These are phyloP conservation scores for Oxytorus armatus DNA, from an alignment of 2,888 invertebrate genomes.

Conservation along the genomic window DNA sequence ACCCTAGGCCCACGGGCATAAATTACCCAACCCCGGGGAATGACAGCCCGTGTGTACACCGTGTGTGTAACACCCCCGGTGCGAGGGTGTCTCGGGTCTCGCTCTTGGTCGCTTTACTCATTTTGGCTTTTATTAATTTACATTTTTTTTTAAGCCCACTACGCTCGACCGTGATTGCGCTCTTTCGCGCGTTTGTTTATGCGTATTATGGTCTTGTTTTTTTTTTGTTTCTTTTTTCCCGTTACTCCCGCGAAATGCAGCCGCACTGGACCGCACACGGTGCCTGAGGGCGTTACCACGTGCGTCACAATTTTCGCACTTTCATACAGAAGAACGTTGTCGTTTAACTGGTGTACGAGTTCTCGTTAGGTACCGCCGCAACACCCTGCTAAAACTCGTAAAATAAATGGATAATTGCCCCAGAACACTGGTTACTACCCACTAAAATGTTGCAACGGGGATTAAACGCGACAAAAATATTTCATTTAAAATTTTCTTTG, in stretches of 20 bases:
- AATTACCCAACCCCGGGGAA: conserved; percentile 71
- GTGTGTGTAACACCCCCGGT: conserved; percentile 47
- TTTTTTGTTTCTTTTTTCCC: conserved; percentile 16
- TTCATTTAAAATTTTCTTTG: background rate
- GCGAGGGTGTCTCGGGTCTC: conserved; percentile 56
- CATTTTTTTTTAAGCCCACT: conserved; percentile 68
- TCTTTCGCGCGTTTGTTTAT: conserved; percentile 38
- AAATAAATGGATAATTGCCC: conserved; percentile 41
- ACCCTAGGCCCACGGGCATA: conserved; percentile 75
- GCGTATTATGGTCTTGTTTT: conserved; percentile 4
- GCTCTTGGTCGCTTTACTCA: conserved; percentile 69
- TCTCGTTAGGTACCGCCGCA: conserved; percentile 59
- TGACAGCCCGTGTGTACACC: conserved; percentile 43
- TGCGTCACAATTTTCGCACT: conserved; percentile 55
- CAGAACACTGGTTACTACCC: conserved; percentile 6
- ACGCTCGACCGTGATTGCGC: conserved; percentile 48
- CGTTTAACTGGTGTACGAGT: conserved; percentile 49
- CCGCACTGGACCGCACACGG: conserved; percentile 51
- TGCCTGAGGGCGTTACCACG: conserved; percentile 11
- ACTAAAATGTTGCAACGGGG: conserved; percentile 17
- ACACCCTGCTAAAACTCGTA: conserved; percentile 35
- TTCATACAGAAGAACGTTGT: conserved; percentile 38
- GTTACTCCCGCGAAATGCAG: conserved; percentile 24
- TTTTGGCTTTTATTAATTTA: conserved; percentile 76
- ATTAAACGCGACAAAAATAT: background rate